Conservation (phyloP, 2,888 invertebrate species). For the Cremastinae sp. region DNA sequence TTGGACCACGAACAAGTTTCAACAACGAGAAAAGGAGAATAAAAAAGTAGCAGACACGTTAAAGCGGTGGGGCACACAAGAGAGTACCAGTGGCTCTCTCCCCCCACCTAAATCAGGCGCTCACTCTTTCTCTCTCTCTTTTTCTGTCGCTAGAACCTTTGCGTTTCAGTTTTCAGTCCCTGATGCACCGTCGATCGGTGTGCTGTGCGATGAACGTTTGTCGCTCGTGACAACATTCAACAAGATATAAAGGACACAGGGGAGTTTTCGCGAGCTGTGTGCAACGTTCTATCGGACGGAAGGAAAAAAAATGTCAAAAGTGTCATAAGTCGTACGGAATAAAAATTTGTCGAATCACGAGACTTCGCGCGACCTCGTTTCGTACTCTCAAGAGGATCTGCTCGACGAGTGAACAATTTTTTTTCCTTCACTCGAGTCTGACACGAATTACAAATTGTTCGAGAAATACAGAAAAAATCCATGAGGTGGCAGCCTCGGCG, state of each 20-base stretch:
- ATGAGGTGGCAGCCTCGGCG: slow-evolving; percentile 27
- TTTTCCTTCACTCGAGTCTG: not conserved
- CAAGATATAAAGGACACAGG: not conserved
- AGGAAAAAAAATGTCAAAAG: no score
- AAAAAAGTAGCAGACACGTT: slow-evolving; percentile 35
- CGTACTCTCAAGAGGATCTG: slow-evolving; percentile 1
- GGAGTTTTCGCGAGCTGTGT: not conserved
- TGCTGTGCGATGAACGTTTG: slow-evolving; percentile 27
- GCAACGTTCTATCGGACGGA: not conserved
- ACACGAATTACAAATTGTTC: slow-evolving; percentile 1
- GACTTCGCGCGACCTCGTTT: slow-evolving; percentile 27
- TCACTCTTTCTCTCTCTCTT: slow-evolving; percentile 41
- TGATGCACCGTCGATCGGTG: slow-evolving; percentile 63
- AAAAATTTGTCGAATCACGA: not conserved
- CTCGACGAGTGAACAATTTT: slow-evolving; percentile 1
- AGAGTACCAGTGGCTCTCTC: slow-evolving; percentile 9
- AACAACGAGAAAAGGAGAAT: slow-evolving; percentile 35
- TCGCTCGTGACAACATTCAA: not conserved
- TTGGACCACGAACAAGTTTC: slow-evolving; percentile 44
- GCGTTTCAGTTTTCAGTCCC: slow-evolving; percentile 61
- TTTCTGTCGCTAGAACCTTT: slow-evolving; percentile 49
- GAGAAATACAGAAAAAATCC: slow-evolving; percentile 31
- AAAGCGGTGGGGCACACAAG: slow-evolving; percentile 10
- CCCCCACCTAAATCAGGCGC: not conserved
- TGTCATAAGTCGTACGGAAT: not conserved